Evolutionary conservation across 2,113 vertebrate species (phyloP), one percentile per base, ranked within the genome.

Genomic region (Antennarius striatus): DNA sequence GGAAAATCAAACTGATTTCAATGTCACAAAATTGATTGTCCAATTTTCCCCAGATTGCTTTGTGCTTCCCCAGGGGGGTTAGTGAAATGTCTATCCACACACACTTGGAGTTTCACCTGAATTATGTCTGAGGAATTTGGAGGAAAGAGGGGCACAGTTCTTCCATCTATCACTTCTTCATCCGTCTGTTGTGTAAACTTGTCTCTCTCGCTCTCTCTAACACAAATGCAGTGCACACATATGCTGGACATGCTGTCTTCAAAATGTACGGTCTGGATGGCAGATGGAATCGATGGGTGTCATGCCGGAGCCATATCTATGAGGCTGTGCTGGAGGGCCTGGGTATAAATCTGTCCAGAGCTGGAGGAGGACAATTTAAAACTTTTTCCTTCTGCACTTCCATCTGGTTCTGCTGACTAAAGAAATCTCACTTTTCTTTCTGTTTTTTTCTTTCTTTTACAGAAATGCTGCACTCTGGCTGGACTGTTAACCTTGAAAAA

Each of bases 21-120:
- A 79, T 71, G 80, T 85, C 84, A 79, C 84, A 83, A 82, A 88
- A 86, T 84, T 75, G 83, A 91, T 89, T 91, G 85, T 82, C 68
- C 79, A 90, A 91, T 88, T 88, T 86, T 76, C 61, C 60, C 47
- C 30, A 15, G 82, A 83, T 86, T 86, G 82, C 75, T 77, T 80
- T 75, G 56, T 56, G 57, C 50, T 53, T 77, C 55, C 73, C 56
- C 10, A 3, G 22, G 73, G 77, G 17, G 71, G 77, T 43, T 40
- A 62, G 52, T 58, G 63, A 77, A 59, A 63, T 45, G 62, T 80
- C 79, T 64, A 68, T 76, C 60, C 62, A 84, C 84, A 86, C 43
- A 74, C 75, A 77, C 69, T 78, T 32, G 59, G 2, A 63, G 69
- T 52, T 55, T 45, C 54, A 66, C 52, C 66, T 77, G 56, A 82